These are phyloP conservation scores for Tricholaema leucomelas DNA, from an alignment of 2,113 vertebrate genomes.

Conservation along the genomic window DNA sequence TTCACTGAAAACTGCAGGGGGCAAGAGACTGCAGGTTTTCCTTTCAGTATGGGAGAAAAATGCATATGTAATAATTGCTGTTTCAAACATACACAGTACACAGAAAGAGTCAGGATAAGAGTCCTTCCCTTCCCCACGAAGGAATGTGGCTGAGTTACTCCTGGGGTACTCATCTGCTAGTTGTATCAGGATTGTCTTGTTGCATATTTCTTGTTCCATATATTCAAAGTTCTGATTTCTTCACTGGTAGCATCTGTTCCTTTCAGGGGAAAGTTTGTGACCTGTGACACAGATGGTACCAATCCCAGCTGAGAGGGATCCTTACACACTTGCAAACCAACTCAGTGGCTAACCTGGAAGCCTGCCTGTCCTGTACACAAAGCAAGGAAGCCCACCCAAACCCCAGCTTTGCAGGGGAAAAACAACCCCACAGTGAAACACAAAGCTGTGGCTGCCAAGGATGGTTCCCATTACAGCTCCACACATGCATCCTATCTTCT, in stretches of 20 bases:
- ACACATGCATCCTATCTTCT: fast-evolving
- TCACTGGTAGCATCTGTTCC: not conserved
- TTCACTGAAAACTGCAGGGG: constrained; percentile 46
- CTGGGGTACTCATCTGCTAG: not conserved
- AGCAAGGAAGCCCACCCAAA: not conserved
- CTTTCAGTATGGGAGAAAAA: constrained; percentile 11
- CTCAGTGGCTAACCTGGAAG: not conserved
- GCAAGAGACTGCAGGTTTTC: constrained; percentile 54
- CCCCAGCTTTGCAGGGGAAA: not conserved
- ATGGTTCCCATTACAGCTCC: not conserved
- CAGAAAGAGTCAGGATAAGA: not conserved
- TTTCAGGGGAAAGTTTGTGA: not conserved
- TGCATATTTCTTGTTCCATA: not conserved
- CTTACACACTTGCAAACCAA: not conserved
- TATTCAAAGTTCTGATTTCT: not conserved
- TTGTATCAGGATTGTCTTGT: not conserved
- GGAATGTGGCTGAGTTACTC: not conserved
- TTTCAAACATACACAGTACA: not conserved
- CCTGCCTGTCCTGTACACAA: not conserved
- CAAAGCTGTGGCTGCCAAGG: not conserved
- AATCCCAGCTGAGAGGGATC: not conserved
- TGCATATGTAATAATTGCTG: not conserved
- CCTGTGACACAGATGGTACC: not conserved
- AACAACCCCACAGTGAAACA: not conserved
- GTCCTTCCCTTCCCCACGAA: not conserved